Evolutionary conservation across 2,797 vertebrate species (phyloP).

Genomic region (Phataginus tricuspis): DNA sequence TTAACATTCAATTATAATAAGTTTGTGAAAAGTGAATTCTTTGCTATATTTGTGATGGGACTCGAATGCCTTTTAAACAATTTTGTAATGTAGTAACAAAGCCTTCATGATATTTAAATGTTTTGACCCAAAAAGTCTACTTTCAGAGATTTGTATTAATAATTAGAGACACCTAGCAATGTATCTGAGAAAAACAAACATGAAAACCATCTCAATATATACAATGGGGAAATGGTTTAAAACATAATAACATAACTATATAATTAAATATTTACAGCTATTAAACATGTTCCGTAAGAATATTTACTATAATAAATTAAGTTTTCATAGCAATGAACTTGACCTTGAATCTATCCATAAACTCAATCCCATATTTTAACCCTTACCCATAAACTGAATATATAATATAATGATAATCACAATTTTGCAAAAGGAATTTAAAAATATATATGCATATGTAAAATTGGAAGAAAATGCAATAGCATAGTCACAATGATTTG

Average conservation of each 20-base stretch:
- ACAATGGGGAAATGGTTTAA: not conserved
- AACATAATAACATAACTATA: not conserved
- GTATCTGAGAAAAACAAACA: not conserved
- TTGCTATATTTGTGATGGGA: not conserved
- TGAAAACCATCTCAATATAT: not conserved
- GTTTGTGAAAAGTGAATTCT: not conserved
- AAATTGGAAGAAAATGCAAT: not conserved
- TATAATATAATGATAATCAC: not conserved
- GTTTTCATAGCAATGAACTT: not conserved
- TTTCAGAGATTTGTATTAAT: not conserved
- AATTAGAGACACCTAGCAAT: not conserved
- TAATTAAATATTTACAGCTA: not conserved
- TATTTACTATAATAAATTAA: not conserved
- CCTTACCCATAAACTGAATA: not conserved
- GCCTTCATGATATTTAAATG: not conserved
- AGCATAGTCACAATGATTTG: not conserved
- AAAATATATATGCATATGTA: not conserved
- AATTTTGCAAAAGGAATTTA: not conserved
- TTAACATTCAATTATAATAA: not conserved
- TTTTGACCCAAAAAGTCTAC: not conserved
- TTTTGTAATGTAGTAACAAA: not conserved
- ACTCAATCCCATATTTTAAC: not conserved
- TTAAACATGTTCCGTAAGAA: not conserved
- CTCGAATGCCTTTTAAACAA: not conserved
- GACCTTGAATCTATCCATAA: not conserved